Base-by-base conservation (phyloP, 2,888 invertebrate genomes). In the Idaea biselata region DNA sequence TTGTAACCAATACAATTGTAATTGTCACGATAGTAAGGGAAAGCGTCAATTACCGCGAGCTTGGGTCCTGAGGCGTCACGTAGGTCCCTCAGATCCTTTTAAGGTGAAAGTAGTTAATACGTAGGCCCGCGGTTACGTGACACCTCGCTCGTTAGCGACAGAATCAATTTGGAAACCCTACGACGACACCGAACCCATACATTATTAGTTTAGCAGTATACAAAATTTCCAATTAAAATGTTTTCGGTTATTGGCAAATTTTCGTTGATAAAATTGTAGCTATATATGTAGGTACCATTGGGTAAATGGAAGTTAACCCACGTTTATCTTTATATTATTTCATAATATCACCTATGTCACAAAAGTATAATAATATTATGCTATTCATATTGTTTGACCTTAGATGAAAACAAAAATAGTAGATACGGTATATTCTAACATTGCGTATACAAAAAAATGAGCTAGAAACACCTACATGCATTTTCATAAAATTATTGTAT, bases 151-250 rank as follows among this genome's bases (percentile, higher is more conserved):
- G 58, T 71, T 69, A 69, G 71, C 68, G 68, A 66, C 60, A 66
- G 63, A 74, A 76, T 71, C 69, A 72, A 73, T 76, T 73, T 69
- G 59, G 63, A 63, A 60, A 66, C 66, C 70, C 59, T 63, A 58
- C 62, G 60, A 60, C 65, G 62, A 74, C 71, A 68, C 68, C 56
- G 63, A 44, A 14, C 44, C 44, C 44, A 44, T 44, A 44, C 44
- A 8, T 44, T 44, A 44, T 44, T 44, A 44, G 44, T 44, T 44
- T 44, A 44, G 8, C 14, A 44, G 14, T 44, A 44, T 14, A 44
- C 44, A 44, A 44, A 8, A 8, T 44, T 44, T 44, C 44, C 14
- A 44, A 44, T 44, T 44, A 44, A 44, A 44, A 44, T 44, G 44
- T 44, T 44, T 8, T 44, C 7, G 44, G 6, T 44, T 44, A 44